Evolutionary conservation across 2,113 vertebrate species (phyloP), one percentile per base, ranked within the genome.

Genomic region (Alligator sinensis): DNA sequence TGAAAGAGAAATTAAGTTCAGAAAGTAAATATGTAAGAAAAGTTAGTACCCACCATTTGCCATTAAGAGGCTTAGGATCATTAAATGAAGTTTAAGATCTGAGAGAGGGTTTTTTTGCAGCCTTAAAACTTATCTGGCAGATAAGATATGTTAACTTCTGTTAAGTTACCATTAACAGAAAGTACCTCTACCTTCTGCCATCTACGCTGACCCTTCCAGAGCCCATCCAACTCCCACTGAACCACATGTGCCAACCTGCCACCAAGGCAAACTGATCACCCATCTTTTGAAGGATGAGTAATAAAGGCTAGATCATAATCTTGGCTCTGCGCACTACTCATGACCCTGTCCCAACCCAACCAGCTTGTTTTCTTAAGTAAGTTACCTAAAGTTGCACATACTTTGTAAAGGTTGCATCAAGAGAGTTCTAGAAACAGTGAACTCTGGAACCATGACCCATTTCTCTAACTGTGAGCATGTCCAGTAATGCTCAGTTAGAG

Each of bases 1-100:
- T 74, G 70, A 89, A 95, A 68, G 27, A 80, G 92, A 91, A 84
- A 81, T 77, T 82, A n/a, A 76, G 4, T 81, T 85, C 34, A 58
- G 79, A 81, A 12, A 93, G 38, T 18, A 83, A 84, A 61, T 79
- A 18, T 2, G 1, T 74, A 16, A 63, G 54, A 47, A 77, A 93
- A 93, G 22, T 66, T 77, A 84, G 61, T 77, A 82, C 13, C 18
- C 2, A 59, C 4, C 6, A 3, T 8, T 82, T 70, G 5, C 17
- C n/a, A 74, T 25, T 57, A 34, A 10, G 84, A 76, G 5, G 8
- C 84, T 64, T 82, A 58, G 14, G 22, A 9, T 21, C n/a, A 18
- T 47, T 47, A 47, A 7, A 63, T 80, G 38, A 80, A 11, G 3
- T 78, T 91, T 76, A 83, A 85, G 81, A 30, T 54, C 16, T 74